Percentiles rank a stretch among this genome's conserved stretches.
Evolutionary conservation across 2,797 vertebrate species (phyloP).

Genomic region (Enteromius trimaculatus): DNA sequence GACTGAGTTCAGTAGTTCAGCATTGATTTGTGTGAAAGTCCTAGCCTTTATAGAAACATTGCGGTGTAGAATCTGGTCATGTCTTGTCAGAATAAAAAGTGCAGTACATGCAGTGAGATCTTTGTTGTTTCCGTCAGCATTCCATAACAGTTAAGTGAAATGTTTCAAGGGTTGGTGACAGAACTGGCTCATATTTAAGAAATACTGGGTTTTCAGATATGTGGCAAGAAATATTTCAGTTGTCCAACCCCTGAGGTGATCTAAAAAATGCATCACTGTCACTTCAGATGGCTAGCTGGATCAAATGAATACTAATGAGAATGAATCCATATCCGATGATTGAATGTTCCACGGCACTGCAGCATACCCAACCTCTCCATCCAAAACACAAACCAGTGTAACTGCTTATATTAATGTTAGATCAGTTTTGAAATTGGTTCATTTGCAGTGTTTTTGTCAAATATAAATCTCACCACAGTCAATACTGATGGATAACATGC

Average conservation of each 20-base stretch:
- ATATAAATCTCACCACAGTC: background rate
- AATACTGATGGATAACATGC: background rate
- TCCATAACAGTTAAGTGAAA: background rate
- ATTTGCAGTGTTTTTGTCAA: background rate
- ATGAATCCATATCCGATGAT: constrained; percentile 6
- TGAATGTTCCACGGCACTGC: constrained; percentile 1
- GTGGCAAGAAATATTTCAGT: background rate
- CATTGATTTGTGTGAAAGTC: constrained; percentile 9
- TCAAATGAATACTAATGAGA: constrained; percentile 32
- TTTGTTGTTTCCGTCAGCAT: background rate
- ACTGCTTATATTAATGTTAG: constrained; percentile 2
- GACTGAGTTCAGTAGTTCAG: constrained; percentile 36
- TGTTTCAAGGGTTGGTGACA: background rate
- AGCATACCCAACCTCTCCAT: background rate
- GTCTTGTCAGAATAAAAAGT: constrained; percentile 11
- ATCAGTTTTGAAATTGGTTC: background rate
- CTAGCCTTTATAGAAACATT: constrained; percentile 21
- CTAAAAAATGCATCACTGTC: background rate
- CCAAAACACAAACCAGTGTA: constrained; percentile 19
- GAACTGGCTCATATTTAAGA: constrained; percentile 6
- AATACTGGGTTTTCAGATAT: background rate
- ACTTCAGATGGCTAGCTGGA: background rate
- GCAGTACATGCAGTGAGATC: constrained; percentile 18
- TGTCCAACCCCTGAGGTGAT: background rate
- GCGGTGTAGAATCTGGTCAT: constrained; percentile 16